Percentiles rank a stretch among this genome's conserved stretches.
These are phyloP conservation scores for Sebastes ruberrimus DNA, from an alignment of 2,797 vertebrate genomes.

Conservation along the genomic window DNA sequence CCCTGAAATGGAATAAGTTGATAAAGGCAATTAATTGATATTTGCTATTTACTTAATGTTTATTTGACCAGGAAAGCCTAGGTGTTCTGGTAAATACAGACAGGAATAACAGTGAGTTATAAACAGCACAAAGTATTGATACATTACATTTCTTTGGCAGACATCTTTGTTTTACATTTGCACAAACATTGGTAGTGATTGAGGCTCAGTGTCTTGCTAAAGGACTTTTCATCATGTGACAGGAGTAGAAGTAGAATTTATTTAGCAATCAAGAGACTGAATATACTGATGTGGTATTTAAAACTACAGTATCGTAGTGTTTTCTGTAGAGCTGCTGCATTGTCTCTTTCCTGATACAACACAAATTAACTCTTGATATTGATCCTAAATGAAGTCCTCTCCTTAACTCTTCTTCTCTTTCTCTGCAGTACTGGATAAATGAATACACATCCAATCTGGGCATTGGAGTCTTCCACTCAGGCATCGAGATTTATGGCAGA, in stretches of 20 bases:
- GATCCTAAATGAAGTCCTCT: not conserved
- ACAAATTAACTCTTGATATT: conserved; percentile 3
- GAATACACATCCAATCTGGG: conserved; percentile 96
- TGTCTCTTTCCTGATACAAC: not conserved
- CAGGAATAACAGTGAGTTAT: not conserved
- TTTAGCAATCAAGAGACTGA: not conserved
- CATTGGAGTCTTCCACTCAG: conserved; percentile 96
- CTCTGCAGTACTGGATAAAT: conserved; percentile 94
- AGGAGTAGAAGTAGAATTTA: not conserved
- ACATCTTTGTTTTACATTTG: not conserved
- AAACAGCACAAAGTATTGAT: not conserved
- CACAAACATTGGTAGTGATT: not conserved
- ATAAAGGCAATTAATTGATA: not conserved
- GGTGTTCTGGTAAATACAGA: not conserved
- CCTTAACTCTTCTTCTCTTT: not conserved
- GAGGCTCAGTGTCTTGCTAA: not conserved
- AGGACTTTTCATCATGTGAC: not conserved
- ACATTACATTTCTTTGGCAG: not conserved
- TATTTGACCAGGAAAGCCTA: not conserved
- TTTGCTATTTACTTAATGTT: not conserved
- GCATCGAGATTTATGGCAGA: conserved; percentile 95
- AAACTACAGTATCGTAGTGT: not conserved
- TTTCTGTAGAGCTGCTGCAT: not conserved
- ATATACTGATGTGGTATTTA: not conserved
- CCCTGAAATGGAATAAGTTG: not conserved